Evolutionary conservation across 2,113 vertebrate genomes (phyloP).

Genomic region (Origma solitaria): DNA sequence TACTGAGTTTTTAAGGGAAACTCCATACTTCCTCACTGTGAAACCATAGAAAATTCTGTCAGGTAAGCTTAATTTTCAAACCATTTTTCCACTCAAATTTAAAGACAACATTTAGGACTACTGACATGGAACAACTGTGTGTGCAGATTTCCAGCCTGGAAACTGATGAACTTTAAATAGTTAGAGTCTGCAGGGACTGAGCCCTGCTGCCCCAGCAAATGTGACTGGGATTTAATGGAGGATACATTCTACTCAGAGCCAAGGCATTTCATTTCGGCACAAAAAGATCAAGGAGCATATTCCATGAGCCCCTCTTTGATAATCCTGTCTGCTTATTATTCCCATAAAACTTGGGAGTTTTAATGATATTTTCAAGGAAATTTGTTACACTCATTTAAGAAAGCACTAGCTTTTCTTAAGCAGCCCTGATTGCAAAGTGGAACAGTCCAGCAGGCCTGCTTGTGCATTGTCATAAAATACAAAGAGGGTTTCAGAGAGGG

Average conservation of each 20-base stretch:
- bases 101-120: neutral
- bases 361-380: neutral
- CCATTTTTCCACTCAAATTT: neutral
- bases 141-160: neutral
- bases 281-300: neutral
- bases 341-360: neutral
- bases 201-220: neutral
- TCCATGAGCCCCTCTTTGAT: neutral
- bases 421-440: neutral
- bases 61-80: neutral
- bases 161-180: neutral
- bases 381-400: neutral
- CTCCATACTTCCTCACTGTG: neutral
- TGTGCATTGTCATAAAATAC: neutral
- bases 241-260: neutral
- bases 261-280: neutral
- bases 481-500: neutral
- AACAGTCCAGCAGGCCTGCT: neutral
- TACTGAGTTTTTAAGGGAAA: neutral
- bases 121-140: neutral
- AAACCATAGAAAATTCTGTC: neutral
- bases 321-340: neutral
- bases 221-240: neutral
- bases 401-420: neutral
- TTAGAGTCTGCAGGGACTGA: neutral